Percentiles rank a stretch among this genome's conserved stretches.
Evolutionary conservation across 1,140 invertebrate species (phyloP).

Genomic region (Telenomus remus): DNA sequence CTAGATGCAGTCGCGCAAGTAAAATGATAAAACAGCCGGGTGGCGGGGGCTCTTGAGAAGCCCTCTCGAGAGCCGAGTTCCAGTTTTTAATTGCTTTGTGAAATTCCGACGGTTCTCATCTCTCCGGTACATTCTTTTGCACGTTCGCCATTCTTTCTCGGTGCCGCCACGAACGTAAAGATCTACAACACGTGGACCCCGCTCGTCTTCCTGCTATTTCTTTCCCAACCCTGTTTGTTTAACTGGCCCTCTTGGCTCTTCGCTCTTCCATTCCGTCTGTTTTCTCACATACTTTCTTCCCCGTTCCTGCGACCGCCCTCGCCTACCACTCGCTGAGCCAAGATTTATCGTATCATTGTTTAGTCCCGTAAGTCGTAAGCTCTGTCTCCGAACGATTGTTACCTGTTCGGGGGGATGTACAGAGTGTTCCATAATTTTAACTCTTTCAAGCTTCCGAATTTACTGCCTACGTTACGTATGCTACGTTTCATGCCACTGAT

Average conservation of each 20-base stretch:
- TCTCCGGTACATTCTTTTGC: constrained; percentile 34
- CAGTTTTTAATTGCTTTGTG: constrained; percentile 71
- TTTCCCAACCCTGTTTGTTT: constrained; percentile 54
- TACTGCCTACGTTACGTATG: constrained; percentile 24
- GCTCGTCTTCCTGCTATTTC: constrained; percentile 52
- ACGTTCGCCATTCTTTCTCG: constrained; percentile 50
- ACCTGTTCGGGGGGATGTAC: constrained; percentile 55
- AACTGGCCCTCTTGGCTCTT: constrained; percentile 33
- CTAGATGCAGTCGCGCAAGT: constrained; percentile 53
- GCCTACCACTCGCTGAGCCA: constrained; percentile 17
- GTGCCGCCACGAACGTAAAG: constrained; percentile 44
- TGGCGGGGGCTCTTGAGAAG: constrained; percentile 66
- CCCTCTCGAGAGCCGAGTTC: constrained; percentile 65
- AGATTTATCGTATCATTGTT: constrained; percentile 65
- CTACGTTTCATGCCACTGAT: constrained; percentile 28
- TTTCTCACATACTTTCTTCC: constrained; percentile 59
- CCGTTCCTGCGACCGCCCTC: constrained; percentile 21
- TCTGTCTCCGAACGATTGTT: constrained; percentile 61
- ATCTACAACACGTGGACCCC: constrained; percentile 51
- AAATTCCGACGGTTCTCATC: constrained; percentile 38
- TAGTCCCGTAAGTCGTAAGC: constrained; percentile 61
- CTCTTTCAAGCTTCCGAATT: constrained; percentile 51
- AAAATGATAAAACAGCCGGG: constrained; percentile 70
- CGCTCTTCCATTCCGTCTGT: constrained; percentile 45
- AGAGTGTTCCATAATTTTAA: constrained; percentile 56